Evolutionary conservation across 2,113 vertebrate genomes (phyloP).

Genomic region (Mionectes macconnelli): DNA sequence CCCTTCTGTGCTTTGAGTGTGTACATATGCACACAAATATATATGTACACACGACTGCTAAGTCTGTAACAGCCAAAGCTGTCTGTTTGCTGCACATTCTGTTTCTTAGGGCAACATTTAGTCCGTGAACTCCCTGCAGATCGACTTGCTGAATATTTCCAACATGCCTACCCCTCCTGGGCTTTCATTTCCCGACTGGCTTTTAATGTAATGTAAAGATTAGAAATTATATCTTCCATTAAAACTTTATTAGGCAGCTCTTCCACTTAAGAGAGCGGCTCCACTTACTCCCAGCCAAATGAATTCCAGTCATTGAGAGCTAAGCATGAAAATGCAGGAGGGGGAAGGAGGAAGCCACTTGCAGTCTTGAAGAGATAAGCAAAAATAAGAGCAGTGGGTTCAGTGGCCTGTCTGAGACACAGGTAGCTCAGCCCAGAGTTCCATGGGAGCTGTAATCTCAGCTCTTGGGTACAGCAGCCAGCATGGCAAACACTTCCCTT

Average conservation of each 20-base stretch:
- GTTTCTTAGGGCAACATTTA: slow-evolving; percentile 1
- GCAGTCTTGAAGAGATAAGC: not conserved
- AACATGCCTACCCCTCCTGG: not conserved
- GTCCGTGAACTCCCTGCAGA: not conserved
- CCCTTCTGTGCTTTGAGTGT: not conserved
- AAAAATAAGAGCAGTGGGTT: not conserved
- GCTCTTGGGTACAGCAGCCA: not conserved
- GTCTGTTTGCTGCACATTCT: not conserved
- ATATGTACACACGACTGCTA: not conserved
- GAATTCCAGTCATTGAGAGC: not conserved
- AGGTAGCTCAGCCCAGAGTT: not conserved
- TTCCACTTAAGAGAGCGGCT: slow-evolving; percentile 13
- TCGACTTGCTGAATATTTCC: slow-evolving; percentile 3
- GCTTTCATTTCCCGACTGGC: slow-evolving; percentile 28
- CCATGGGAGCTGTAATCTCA: not conserved
- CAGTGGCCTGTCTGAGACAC: not conserved
- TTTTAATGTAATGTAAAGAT: slow-evolving; percentile 62
- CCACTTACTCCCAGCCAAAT: not conserved
- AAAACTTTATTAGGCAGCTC: slow-evolving; percentile 50
- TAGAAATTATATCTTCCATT: slow-evolving; percentile 47
- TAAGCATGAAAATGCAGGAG: not conserved
- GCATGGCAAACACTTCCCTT: not conserved
- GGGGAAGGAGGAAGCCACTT: not conserved
- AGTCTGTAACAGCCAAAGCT: not conserved
- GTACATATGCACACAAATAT: not conserved